phyloP scores from a whole-genome alignment of 2,888 invertebrate species.

The Lochmaea capreae region DNA sequence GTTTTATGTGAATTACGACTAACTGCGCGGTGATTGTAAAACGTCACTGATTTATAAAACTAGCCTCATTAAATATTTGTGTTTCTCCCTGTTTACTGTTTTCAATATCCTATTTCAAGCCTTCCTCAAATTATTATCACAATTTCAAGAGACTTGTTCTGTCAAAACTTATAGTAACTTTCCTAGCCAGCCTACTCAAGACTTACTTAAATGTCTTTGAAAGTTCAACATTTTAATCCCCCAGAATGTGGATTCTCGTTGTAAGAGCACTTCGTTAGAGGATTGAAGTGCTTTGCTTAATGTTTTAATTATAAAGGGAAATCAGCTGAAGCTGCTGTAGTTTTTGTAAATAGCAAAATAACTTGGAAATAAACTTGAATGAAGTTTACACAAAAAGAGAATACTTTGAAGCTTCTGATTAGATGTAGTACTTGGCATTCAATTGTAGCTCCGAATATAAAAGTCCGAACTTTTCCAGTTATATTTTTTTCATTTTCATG shows the following conservation, averaged over 20 bases:
- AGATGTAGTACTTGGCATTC: neutral
- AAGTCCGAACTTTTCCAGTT: neutral
- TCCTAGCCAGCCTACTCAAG: constrained; percentile 32
- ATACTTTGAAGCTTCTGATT: constrained; percentile 6
- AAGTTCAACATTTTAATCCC: constrained; percentile 38
- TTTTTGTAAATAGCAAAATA: constrained; percentile 25
- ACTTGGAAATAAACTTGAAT: constrained; percentile 9
- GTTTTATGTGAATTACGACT: no score
- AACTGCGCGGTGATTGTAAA: no score
- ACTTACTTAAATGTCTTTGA: constrained; percentile 36
- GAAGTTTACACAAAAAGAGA: constrained; percentile 1
- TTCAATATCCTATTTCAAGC: neutral
- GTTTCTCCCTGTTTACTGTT: neutral
- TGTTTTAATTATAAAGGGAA: constrained; percentile 35
- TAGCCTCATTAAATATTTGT: neutral
- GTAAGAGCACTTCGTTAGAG: constrained; percentile 30
- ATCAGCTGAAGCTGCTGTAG: constrained; percentile 16
- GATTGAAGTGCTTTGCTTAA: constrained; percentile 28
- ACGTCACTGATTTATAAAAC: no score
- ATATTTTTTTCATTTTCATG: neutral
- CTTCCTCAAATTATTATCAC: constrained; percentile 11
- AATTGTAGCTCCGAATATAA: neutral
- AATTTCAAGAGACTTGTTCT: constrained; percentile 24
- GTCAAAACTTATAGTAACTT: constrained; percentile 24
- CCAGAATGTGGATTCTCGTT: constrained; percentile 23